phyloP scores from a whole-genome alignment of 2,888 invertebrate genomes.

The Sphecodes monilicornis region DNA sequence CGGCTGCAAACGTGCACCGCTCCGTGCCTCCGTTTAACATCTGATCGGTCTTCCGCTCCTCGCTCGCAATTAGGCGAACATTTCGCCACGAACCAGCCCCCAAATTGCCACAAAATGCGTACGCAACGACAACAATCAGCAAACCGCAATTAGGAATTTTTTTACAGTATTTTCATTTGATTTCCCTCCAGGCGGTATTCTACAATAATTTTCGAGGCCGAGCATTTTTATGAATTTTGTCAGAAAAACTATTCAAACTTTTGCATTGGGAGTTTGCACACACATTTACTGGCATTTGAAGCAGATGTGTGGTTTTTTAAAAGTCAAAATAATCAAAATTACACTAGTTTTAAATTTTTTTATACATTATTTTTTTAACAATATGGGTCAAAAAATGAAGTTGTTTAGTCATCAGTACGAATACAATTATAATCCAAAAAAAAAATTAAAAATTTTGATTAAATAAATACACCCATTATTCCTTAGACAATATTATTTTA shows the following conservation, averaged over 20 bases:
- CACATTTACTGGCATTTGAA: background rate
- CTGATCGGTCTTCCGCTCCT: conserved; percentile 61
- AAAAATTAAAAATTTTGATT: no score
- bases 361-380: no score
- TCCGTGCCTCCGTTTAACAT: conserved; percentile 63
- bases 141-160: background rate
- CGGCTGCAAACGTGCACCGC: conserved; percentile 49
- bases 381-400: no score
- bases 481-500: no score
- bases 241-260: background rate
- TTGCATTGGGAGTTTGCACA: no score
- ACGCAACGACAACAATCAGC: background rate
- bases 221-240: background rate
- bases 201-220: no score
- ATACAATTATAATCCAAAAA: no score
- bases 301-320: background rate
- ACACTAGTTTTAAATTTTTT: background rate
- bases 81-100: background rate
- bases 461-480: no score
- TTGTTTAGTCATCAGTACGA: no score
- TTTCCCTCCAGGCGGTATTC: background rate
- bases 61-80: conserved; percentile 33
- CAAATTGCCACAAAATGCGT: background rate
- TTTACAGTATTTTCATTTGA: conserved; percentile 11
- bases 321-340: background rate